Percentiles rank a stretch among this genome's conserved stretches.
phyloP scores from a whole-genome alignment of 2,113 vertebrate genomes.

The Elanoides forficatus region DNA sequence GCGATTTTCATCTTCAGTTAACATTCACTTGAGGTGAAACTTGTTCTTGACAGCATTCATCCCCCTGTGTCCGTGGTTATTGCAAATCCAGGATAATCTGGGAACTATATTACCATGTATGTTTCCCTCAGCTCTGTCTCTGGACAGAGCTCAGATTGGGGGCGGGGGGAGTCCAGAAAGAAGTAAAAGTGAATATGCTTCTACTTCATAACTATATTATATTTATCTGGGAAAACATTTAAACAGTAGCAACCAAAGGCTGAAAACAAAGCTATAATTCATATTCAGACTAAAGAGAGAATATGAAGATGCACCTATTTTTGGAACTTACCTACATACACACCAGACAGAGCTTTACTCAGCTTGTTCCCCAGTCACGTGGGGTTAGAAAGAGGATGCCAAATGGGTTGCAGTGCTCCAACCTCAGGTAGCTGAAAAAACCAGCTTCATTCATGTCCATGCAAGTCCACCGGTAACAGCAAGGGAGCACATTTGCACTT shows the following conservation, averaged over 20 bases:
- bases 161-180: neutral
- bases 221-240: neutral
- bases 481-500: neutral
- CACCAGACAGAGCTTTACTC: neutral
- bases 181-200: neutral
- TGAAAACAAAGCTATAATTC: neutral
- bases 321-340: neutral
- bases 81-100: neutral
- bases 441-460: neutral
- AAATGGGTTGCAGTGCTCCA: neutral
- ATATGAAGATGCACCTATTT: neutral
- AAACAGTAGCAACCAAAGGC: neutral
- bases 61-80: neutral
- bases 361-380: neutral
- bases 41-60: neutral
- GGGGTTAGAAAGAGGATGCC: neutral
- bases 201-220: neutral
- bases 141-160: neutral
- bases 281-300: neutral
- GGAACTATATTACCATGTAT: neutral
- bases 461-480: neutral
- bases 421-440: neutral
- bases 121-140: neutral
- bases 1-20: slow-evolving; percentile 11
- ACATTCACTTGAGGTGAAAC: neutral